phyloP scores from a whole-genome alignment of 2,113 vertebrate species.

The Caranx melampygus region DNA sequence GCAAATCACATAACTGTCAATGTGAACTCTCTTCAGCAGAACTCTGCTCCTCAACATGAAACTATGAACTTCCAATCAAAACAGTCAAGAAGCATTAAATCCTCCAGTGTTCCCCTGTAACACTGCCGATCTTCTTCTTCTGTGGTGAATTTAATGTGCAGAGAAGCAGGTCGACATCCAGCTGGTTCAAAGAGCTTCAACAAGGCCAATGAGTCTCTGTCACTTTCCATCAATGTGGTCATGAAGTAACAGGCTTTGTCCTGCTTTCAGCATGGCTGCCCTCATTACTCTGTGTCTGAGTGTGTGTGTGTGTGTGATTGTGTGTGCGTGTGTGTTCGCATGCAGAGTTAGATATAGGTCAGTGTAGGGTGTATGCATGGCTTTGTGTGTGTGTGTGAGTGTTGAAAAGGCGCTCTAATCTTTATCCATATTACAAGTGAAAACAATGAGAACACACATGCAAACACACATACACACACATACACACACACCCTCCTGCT shows the following conservation, averaged over 20 bases:
- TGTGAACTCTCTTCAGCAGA: too few relatives aligned
- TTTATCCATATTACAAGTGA: constrained; percentile 68
- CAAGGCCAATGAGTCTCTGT: constrained; percentile 43
- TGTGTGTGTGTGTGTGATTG: constrained; percentile 29
- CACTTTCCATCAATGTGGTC: constrained; percentile 45
- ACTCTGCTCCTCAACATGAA: too few relatives aligned
- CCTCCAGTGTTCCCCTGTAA: too few relatives aligned
- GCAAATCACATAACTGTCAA: too few relatives aligned
- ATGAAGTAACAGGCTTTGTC: constrained; percentile 49
- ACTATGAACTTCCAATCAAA: not conserved
- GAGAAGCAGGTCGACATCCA: not conserved
- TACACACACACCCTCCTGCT: constrained; percentile 47
- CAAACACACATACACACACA: constrained; percentile 21
- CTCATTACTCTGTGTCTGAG: constrained; percentile 69
- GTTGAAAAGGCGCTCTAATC: constrained; percentile 78
- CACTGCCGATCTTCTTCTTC: not conserved
- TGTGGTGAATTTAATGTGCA: not conserved
- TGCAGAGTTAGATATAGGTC: constrained; percentile 56
- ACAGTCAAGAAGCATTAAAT: not conserved
- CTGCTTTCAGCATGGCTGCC: constrained; percentile 74
- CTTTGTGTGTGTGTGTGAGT: constrained; percentile 35
- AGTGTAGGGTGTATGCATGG: constrained; percentile 16
- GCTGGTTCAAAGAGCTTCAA: constrained; percentile 22
- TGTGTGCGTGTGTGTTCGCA: constrained; percentile 25
- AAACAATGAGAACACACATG: constrained; percentile 78